phyloP scores from a whole-genome alignment of 2,113 vertebrate genomes.

The Cryptotis parvus region DNA sequence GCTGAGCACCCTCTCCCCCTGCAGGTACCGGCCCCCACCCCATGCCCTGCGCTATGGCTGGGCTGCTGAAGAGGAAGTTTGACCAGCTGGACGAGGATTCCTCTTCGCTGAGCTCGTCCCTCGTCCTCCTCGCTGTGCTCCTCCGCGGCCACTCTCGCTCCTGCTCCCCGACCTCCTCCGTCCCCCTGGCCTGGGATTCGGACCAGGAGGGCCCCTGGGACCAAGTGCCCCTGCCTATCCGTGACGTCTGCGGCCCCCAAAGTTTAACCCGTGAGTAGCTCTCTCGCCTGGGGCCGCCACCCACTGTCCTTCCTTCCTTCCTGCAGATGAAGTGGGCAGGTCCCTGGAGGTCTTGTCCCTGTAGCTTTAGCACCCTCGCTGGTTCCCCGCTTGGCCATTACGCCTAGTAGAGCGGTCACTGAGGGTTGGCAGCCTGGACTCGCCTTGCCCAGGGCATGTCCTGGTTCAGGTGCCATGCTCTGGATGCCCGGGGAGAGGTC shows the following conservation, averaged over 20 bases:
- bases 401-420: neutral
- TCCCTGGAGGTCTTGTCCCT: neutral
- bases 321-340: neutral
- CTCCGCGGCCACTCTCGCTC: slow-evolving; percentile 82
- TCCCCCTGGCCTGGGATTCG: slow-evolving; percentile 92
- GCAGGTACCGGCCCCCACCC: neutral
- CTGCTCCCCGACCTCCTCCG: slow-evolving; percentile 91
- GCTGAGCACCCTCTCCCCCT: neutral
- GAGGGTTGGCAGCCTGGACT: neutral
- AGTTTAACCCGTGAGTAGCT: slow-evolving; percentile 92
- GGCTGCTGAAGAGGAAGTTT: slow-evolving; percentile 96
- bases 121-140: neutral
- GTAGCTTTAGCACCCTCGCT: no score
- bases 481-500: no score
- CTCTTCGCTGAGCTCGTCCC: slow-evolving; percentile 38
- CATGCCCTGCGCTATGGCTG: slow-evolving; percentile 89
- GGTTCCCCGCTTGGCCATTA: neutral
- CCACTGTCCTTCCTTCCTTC: neutral
- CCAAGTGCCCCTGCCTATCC: slow-evolving; percentile 81
- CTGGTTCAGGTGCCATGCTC: no score
- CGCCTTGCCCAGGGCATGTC: neutral
- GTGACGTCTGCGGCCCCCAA: slow-evolving; percentile 86
- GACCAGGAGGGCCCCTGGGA: slow-evolving; percentile 91
- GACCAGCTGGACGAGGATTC: slow-evolving; percentile 92
- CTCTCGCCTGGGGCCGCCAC: neutral